These are phyloP conservation scores for Sorex fumeus DNA, from an alignment of 2,113 vertebrate species.

Conservation along the genomic window DNA sequence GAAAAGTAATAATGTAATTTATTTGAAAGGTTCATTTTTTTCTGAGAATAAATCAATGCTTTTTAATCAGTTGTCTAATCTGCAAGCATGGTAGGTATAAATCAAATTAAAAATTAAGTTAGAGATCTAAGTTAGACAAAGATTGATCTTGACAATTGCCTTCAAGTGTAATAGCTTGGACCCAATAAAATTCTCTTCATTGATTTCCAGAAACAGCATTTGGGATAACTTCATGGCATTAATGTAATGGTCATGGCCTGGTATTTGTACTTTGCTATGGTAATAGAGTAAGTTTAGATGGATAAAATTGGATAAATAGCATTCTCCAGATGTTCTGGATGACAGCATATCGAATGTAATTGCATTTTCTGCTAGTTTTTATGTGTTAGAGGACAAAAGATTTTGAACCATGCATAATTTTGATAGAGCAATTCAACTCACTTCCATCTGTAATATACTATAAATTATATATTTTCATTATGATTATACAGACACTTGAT, in stretches of 20 bases:
- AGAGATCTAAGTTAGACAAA: slow-evolving; percentile 73
- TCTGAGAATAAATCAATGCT: slow-evolving; percentile 64
- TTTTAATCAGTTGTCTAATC: slow-evolving; percentile 74
- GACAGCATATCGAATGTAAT: slow-evolving; percentile 77
- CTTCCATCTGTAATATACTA: slow-evolving; percentile 66
- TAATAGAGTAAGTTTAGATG: slow-evolving; percentile 70
- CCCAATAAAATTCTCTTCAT: slow-evolving; percentile 69
- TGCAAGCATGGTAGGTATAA: slow-evolving; percentile 72
- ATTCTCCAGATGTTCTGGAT: slow-evolving; percentile 76
- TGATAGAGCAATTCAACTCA: slow-evolving; percentile 79
- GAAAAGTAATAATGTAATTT: slow-evolving; percentile 72
- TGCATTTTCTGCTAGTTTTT: slow-evolving; percentile 80
- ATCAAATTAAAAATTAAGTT: slow-evolving; percentile 82
- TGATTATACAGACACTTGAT: slow-evolving; percentile 70
- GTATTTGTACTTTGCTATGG: slow-evolving; percentile 75
- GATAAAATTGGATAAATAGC: slow-evolving; percentile 79
- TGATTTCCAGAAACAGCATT: slow-evolving; percentile 78
- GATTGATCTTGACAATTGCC: slow-evolving; percentile 79
- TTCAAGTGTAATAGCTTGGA: slow-evolving; percentile 69
- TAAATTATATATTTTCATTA: slow-evolving; percentile 80
- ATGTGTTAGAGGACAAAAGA: slow-evolving; percentile 74
- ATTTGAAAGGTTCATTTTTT: slow-evolving; percentile 71
- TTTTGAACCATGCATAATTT: slow-evolving; percentile 80
- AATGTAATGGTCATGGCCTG: slow-evolving; percentile 74
- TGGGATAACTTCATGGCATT: slow-evolving; percentile 64